Evolutionary conservation across 2,888 invertebrate genomes (phyloP), one percentile per base, ranked within the genome.

Genomic region (Calameuta idolon): DNA sequence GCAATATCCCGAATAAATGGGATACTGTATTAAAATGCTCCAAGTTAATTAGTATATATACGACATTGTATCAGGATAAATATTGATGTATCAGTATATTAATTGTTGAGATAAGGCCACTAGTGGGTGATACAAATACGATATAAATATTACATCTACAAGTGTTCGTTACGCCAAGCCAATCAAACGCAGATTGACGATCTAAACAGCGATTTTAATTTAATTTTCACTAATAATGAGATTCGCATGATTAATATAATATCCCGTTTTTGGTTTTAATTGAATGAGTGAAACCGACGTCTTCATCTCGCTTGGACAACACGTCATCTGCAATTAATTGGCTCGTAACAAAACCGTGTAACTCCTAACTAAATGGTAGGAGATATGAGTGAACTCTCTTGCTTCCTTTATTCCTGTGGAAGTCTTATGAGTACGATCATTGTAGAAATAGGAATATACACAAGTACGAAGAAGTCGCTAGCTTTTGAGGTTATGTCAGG

Each of bases 71-170:
- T 81, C 77, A 83, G 74, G 79, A 78, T 79, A 81, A 81, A 81
- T 85, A 83, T 85, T 83, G 82, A 86, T 83, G 79, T 85, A 83
- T 84, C 81, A 78, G 83, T 87, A 84, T 85, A 84, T 85, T 83
- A 85, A 84, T 88, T 87, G 86, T 84, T 84, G 83, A 87, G 88
- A 89, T 91, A 91, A 91, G 91, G 91, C 91, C 91, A 91, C 91
- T 91, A 91, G 89, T 88, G 88, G 91, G 85, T 91, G 86, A 90
- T 90, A 90, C 88, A 90, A 85, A 87, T 90, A 88, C 82, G 87
- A 89, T 90, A 88, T 88, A 89, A 90, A 89, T 88, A 87, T 89
- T 87, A 89, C 68, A 78, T 76, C 76, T 78, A 78, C 31, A 74
- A 77, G 71, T 12, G 9, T 55, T 55, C 55, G 23, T 23, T 55